A percentile compares a stretch with the other conserved stretches of the same genome.
Conservation (phyloP, 2,797 vertebrate species). For the Cryptoprocta ferox region DNA sequence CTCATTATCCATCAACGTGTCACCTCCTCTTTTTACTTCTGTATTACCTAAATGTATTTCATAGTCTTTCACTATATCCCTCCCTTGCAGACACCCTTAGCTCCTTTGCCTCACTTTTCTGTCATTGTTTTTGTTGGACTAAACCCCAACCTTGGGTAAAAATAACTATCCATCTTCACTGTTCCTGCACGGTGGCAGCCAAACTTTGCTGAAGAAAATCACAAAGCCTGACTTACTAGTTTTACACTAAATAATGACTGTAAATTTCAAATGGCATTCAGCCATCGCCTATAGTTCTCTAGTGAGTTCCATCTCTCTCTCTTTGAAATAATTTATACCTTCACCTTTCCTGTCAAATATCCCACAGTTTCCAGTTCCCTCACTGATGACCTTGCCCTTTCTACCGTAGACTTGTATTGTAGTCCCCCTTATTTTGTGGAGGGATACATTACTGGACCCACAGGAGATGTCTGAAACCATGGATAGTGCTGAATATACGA, state of each 20-base stretch:
- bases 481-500: background rate
- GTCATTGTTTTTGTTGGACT: background rate
- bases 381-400: background rate
- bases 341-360: background rate
- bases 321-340: background rate
- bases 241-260: slow-evolving; percentile 20
- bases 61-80: background rate
- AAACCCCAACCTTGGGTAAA: background rate
- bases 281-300: background rate
- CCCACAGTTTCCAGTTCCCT: background rate
- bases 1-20: background rate
- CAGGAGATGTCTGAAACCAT: background rate
- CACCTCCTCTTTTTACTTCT: background rate
- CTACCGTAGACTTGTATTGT: background rate
- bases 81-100: background rate
- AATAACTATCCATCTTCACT: background rate
- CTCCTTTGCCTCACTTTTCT: background rate
- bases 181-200: background rate
- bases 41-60: background rate
- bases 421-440: background rate
- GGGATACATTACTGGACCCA: background rate
- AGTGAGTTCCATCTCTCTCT: slow-evolving; percentile 7
- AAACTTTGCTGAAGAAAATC: background rate
- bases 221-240: background rate
- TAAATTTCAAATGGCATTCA: background rate